These are phyloP conservation scores for Mormyrops boulengeri DNA, from an alignment of 2,797 vertebrate genomes.

Conservation along the genomic window DNA sequence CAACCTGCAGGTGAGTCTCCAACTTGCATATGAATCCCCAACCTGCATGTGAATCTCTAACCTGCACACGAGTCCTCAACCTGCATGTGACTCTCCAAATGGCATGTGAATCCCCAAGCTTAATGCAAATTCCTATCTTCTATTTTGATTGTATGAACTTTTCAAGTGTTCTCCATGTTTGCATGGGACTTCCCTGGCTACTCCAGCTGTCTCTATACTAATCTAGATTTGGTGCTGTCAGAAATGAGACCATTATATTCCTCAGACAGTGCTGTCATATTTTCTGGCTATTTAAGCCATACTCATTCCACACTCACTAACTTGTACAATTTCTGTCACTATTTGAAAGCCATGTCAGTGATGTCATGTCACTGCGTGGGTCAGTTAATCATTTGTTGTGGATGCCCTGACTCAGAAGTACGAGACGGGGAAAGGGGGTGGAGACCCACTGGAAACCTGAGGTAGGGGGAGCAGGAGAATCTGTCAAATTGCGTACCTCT, in stretches of 20 bases:
- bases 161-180: background rate
- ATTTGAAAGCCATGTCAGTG: background rate
- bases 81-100: background rate
- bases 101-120: background rate
- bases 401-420: too few species aligned
- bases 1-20: too few species aligned
- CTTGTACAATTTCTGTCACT: background rate
- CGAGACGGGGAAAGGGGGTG: too few species aligned
- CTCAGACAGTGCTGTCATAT: background rate
- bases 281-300: background rate
- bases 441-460: too few species aligned
- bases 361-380: background rate
- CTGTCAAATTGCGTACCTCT: too few species aligned
- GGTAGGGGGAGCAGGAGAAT: too few species aligned
- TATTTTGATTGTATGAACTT: background rate
- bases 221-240: background rate
- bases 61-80: too few species aligned
- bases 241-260: background rate
- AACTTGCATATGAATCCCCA: too few species aligned
- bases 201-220: background rate
- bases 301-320: background rate
- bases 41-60: too few species aligned
- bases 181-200: background rate
- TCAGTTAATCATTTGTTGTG: background rate
- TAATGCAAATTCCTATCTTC: background rate